phyloP scores from a whole-genome alignment of 92 coral and sea anemone genomes.

The Scolanthus callimorphus region DNA sequence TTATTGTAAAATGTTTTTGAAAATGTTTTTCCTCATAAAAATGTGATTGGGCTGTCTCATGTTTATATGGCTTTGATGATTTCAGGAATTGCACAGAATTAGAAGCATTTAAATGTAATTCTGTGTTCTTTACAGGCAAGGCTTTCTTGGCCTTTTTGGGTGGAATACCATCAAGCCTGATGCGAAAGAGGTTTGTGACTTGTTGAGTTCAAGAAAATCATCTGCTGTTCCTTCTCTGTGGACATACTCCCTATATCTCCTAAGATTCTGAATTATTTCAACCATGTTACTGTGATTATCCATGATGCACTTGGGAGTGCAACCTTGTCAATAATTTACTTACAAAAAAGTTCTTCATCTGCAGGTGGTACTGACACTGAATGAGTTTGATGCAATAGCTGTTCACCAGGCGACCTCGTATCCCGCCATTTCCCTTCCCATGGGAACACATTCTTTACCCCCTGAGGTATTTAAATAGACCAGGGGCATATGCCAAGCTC shows the following conservation, averaged over 20 bases:
- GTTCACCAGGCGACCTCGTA: slow-evolving; percentile 71
- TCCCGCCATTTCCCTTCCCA: slow-evolving; percentile 83
- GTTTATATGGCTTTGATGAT: not conserved
- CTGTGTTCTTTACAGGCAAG: slow-evolving; percentile 24
- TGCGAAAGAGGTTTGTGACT: slow-evolving; percentile 78
- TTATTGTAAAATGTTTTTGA: too few species aligned
- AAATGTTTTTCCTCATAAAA: not conserved
- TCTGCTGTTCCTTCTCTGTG: too few species aligned
- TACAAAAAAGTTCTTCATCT: too few species aligned
- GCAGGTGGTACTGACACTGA: slow-evolving; percentile 78
- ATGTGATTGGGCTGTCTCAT: not conserved
- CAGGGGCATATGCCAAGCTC: too few species aligned
- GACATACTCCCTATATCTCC: too few species aligned
- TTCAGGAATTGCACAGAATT: not conserved
- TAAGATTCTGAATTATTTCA: too few species aligned
- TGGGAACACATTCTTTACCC: slow-evolving; percentile 88
- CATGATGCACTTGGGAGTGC: too few species aligned
- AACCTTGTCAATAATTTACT: too few species aligned
- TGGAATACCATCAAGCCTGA: slow-evolving; percentile 80
- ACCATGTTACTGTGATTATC: too few species aligned
- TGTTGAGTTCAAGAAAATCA: too few species aligned
- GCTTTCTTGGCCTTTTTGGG: slow-evolving; percentile 74
- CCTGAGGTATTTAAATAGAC: slow-evolving; percentile 94
- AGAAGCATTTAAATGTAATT: not conserved
- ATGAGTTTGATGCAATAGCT: slow-evolving; percentile 93